A percentile compares a stretch with the other conserved stretches of the same genome.
These are phyloP conservation scores for Hylia prasina DNA, from an alignment of 2,113 vertebrate genomes.

Conservation along the genomic window DNA sequence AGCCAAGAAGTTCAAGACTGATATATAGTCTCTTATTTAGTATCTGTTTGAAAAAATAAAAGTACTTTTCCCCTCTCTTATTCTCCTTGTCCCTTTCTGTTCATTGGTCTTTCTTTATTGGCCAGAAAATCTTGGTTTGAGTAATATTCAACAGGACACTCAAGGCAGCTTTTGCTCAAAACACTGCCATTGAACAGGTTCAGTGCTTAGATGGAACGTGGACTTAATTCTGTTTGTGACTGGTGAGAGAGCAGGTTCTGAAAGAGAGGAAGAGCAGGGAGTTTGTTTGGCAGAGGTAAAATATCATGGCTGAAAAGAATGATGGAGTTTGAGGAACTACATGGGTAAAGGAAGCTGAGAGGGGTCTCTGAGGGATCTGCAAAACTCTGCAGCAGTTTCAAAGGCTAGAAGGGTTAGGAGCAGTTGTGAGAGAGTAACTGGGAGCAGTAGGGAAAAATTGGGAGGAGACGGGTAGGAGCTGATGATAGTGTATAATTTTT, in stretches of 20 bases:
- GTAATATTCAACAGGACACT: not conserved
- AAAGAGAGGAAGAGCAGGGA: not conserved
- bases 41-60: not conserved
- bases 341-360: not conserved
- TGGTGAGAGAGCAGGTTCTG: not conserved
- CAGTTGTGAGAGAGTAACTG: not conserved
- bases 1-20: not conserved
- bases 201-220: not conserved
- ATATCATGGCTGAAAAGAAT: not conserved
- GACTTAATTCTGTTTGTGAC: not conserved
- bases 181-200: not conserved
- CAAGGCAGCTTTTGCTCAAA: not conserved
- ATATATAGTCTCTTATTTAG: not conserved
- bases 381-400: not conserved
- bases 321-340: not conserved
- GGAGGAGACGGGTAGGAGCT: not conserved
- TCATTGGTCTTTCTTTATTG: not conserved
- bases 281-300: not conserved
- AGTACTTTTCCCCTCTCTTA: not conserved
- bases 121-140: not conserved
- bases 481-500: not conserved
- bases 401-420: not conserved
- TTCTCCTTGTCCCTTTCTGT: not conserved
- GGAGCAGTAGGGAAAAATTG: not conserved
- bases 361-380: not conserved